Evolutionary conservation across 2,888 invertebrate genomes (phyloP).

Genomic region (Caenorhabditis drosophilae): DNA sequence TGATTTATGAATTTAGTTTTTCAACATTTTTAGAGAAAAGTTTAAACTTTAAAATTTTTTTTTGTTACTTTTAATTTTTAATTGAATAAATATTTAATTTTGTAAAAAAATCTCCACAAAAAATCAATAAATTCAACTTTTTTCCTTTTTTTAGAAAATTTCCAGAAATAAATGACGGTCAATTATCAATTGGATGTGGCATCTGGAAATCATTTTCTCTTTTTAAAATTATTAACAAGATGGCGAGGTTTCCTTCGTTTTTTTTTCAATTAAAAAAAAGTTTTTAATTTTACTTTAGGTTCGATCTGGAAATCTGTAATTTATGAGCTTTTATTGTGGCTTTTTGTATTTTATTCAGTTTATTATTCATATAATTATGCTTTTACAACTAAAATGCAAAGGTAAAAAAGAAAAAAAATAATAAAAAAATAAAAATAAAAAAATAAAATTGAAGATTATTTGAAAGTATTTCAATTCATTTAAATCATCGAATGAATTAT

Average conservation of each 20-base stretch:
- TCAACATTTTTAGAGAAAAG: too few species aligned
- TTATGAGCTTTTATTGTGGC: slow-evolving; percentile 53
- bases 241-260: slow-evolving; percentile 57
- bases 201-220: slow-evolving; percentile 46
- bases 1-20: too few species aligned
- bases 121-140: neutral
- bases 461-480: slow-evolving; percentile 40
- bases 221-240: slow-evolving; percentile 52
- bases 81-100: neutral
- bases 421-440: neutral
- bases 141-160: neutral
- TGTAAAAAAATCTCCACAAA: neutral
- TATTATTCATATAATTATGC: slow-evolving; percentile 48
- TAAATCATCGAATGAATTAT: slow-evolving; percentile 46
- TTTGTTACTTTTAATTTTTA: too few species aligned
- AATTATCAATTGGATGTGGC: slow-evolving; percentile 61
- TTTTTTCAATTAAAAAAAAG: too few species aligned
- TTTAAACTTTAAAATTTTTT: too few species aligned
- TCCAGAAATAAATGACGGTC: slow-evolving; percentile 52
- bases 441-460: slow-evolving; percentile 36
- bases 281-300: slow-evolving; percentile 25
- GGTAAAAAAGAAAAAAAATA: slow-evolving; percentile 15
- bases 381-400: slow-evolving; percentile 19
- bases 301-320: slow-evolving; percentile 60
- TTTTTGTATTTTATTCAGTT: slow-evolving; percentile 44